Evolutionary conservation across 2,113 vertebrate species (phyloP).

Genomic region (Romanogobio albipinnatus): DNA sequence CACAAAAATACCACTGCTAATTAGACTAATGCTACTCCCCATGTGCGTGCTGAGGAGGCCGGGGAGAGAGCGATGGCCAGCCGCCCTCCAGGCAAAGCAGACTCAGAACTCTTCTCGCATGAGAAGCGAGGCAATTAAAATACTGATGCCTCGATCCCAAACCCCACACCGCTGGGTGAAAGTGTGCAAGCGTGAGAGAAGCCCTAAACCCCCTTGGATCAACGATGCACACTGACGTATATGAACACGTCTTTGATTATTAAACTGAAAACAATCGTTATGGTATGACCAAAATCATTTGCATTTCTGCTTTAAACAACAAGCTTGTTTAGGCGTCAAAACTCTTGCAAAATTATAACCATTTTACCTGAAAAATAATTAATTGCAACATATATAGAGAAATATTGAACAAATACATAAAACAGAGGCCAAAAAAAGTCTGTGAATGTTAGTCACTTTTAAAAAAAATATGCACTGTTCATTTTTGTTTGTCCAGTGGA

Average conservation of each 20-base stretch:
- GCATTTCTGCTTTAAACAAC: neutral
- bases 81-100: slow-evolving; percentile 45
- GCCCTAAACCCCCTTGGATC: neutral
- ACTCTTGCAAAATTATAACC: neutral
- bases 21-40: slow-evolving; percentile 74
- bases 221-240: slow-evolving; percentile 1
- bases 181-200: slow-evolving; percentile 30
- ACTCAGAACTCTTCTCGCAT: slow-evolving; percentile 46
- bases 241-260: slow-evolving; percentile 20
- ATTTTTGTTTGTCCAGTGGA: neutral
- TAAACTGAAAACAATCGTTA: slow-evolving; percentile 11
- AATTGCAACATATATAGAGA: slow-evolving; percentile 2
- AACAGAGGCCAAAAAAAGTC: neutral
- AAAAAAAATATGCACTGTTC: neutral
- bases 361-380: neutral
- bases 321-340: neutral
- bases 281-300: neutral
- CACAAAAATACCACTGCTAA: slow-evolving; percentile 73
- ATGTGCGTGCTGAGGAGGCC: slow-evolving; percentile 50
- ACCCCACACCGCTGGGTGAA: slow-evolving; percentile 29
- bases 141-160: slow-evolving; percentile 37
- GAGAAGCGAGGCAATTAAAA: slow-evolving; percentile 56
- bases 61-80: slow-evolving; percentile 6
- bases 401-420: neutral
- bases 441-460: too few species aligned